Evolutionary conservation across 2,113 vertebrate genomes (phyloP), one percentile per base, ranked within the genome.

Genomic region (Petroica traversi): DNA sequence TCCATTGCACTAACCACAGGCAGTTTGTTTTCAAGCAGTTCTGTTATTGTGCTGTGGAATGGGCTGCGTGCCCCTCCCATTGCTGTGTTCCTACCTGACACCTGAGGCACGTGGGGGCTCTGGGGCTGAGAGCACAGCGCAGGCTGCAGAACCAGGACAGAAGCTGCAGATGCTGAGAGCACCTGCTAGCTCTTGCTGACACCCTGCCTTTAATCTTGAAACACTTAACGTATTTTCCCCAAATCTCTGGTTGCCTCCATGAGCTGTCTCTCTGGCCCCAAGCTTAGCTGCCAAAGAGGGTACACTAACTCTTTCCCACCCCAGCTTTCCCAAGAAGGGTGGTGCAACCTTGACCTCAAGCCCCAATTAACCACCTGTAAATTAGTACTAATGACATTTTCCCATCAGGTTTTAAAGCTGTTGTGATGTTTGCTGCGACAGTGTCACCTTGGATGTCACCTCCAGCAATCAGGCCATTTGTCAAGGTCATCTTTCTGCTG

Each of bases 1-100:
- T 93, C 95, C 92, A 87, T 75, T 55, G 29, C 51, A 36, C 43
- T 85, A 89, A 96, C 93, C 92, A 89, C 93, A 94, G 69, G 52
- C 89, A 52, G 85, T 71, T 87, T 59, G 64, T n/a, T 91, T 68
- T 94, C 19, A 43, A 78, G 89, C 77, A 9, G 10, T 51, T 74
- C 2, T 7, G 87, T 62, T 58, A 3, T 1, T 36, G 82, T 0
- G 1, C 45, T 14, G 59, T 0, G 13, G 76, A 89, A 73, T 55
- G 12, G 63, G 49, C 72, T 57, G 41, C 1, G 0, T 38, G 2
- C 19, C 24, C 29, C 57, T 67, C 52, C 63, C n/a, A 2, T n/a
- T 6, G 7, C 57, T 3, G 18, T 36, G 16, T 89, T 68, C 64
- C 81, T 20, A 3, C 9, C 76, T 29, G 28, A 5, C 61, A 48